Evolutionary conservation across 2,113 vertebrate species (phyloP), one percentile per base, ranked within the genome.

Genomic region (Orcinus orca): DNA sequence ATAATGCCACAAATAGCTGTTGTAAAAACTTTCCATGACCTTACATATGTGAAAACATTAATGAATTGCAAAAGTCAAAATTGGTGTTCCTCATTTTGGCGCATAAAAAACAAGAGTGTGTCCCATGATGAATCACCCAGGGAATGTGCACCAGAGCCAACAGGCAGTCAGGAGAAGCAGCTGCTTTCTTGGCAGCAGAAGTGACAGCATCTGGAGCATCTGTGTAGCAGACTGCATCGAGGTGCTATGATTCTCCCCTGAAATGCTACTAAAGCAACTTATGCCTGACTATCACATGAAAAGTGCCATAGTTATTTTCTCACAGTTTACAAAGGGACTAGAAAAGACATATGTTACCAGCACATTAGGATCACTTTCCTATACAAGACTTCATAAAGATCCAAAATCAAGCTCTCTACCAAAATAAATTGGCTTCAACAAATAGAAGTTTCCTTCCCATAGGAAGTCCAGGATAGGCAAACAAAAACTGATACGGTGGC

Each of bases 201-300:
- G 95, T 41, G 70, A 50, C 76, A 97, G 62, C 92, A 96, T 58
- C 95, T 96, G 77, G 38, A 97, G 36, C 44, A 70, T 85, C 92
- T 84, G 33, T 18, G 31, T 20, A 85, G 36, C 63, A 87, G 93
- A 74, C 88, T 80, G 88, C 93, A 79, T 31, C 1, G 0, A 92
- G 88, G 50, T 5, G 41, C 60, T 58, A 5, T 7, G 50, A 58
- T 77, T 87, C 94, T 93, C 62, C 84, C 73, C 29, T 17, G 18
- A 0, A 1, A 85, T 26, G 58, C 33, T 29, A 14, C 5, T 21
- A 94, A 96, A 83, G 36, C 62, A 82, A 77, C 63, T 31, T 21
- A 0, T 76, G 55, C 44, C 58, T 83, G 10, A 58, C 71, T 38
- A 17, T 41, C 58, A 25, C 58, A n/a, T n/a, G 58, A 90, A 81